Base-by-base conservation (phyloP, 1,140 invertebrate species). In the Drosophila serrata region DNA sequence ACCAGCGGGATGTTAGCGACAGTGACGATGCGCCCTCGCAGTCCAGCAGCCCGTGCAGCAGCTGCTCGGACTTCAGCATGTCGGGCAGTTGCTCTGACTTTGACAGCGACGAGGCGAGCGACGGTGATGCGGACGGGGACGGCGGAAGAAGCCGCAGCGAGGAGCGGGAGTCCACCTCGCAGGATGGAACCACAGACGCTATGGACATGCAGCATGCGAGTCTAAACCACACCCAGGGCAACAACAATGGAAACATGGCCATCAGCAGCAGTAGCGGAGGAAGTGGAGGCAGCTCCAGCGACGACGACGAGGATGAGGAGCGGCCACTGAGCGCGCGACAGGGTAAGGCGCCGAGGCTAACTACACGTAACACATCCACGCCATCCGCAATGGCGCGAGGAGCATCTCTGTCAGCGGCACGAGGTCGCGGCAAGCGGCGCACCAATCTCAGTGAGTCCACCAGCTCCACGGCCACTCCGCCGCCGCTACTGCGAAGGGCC, bases 41-140 rank as follows among this genome's bases (percentile, higher is more conserved):
- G 61, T 90, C 91, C 1, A 91, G 86, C 42, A 92, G 92, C 75
- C 91, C 91, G 1, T 93, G 92, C 72, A 93, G 92, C 69, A 93
- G 92, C 59, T 93, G 92, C 48, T 91, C 84, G 3, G 92, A 90
- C 40, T 91, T 92, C 22, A 90, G 84, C 49, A 82, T 91, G 57
- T 90, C 90, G 33, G 92, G 91, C 51, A 92, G 81, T 24, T 82
- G 88, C 11, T 93, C 92, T 0, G 91, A 93, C 31, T 93, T 91
- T 39, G 91, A 92, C 57, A 91, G 86, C 57, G 92, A 92, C 31
- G 91, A 93, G 49, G 84, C 82, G 0, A 92, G 81, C 39, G 90
- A 92, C 7, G 85, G 87, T 5, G 91, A 92, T 45, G 79, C 82
- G 17, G 64, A 87, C n/a, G 69, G 82, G 13, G 84, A 82, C 22